Evolutionary conservation across 2,113 vertebrate species (phyloP).

Genomic region (Bujurquina vittata): DNA sequence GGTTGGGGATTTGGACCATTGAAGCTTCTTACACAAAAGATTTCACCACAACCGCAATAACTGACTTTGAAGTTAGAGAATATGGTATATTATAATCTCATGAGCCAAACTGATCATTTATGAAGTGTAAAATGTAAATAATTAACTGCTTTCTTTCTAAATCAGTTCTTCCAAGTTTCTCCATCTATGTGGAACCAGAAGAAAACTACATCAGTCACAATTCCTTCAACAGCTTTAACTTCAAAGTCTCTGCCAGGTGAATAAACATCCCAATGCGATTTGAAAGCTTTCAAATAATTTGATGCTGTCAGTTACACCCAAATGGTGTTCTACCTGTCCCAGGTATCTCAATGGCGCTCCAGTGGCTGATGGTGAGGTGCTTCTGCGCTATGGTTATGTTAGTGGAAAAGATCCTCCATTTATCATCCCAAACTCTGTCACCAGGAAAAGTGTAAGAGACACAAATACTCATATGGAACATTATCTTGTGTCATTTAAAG

Average conservation of each 20-base stretch:
- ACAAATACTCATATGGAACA: neutral
- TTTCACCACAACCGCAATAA: conserved; percentile 81
- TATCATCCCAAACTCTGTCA: conserved; percentile 64
- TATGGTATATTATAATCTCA: conserved; percentile 73
- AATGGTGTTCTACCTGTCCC: neutral
- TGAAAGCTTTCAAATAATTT: neutral
- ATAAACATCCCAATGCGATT: fast-evolving
- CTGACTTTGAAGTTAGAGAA: conserved; percentile 92
- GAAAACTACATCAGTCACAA: conserved; percentile 65
- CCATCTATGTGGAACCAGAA: conserved; percentile 68
- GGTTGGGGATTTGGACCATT: conserved; percentile 90
- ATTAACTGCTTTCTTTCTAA: neutral
- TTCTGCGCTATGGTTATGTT: conserved; percentile 73
- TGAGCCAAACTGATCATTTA: neutral
- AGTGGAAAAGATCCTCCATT: conserved; percentile 33
- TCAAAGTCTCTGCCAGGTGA: conserved; percentile 77
- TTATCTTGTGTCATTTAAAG: neutral
- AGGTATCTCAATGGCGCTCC: conserved; percentile 75
- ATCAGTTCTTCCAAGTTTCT: conserved; percentile 80
- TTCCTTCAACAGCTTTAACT: conserved; percentile 58
- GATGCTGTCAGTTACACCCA: neutral
- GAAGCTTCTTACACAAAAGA: conserved; percentile 86
- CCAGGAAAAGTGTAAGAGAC: conserved; percentile 47
- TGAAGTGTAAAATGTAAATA: neutral
- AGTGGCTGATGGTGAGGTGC: conserved; percentile 51